phyloP scores from a whole-genome alignment of 2,113 vertebrate species.

The Oncorhynchus masou region DNA sequence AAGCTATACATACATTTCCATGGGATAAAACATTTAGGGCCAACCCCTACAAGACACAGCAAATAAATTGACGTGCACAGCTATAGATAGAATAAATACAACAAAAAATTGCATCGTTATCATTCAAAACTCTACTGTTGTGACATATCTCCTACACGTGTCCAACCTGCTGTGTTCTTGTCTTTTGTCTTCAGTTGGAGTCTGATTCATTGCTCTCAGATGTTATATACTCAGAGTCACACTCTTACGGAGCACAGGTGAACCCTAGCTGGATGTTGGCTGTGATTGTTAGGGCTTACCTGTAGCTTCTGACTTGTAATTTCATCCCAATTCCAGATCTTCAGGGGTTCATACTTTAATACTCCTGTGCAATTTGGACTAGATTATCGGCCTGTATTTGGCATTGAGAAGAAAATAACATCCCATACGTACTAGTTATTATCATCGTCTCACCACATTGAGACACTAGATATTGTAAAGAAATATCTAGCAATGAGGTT shows the following conservation, averaged over 20 bases:
- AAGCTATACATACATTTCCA: no score
- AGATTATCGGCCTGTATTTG: not conserved
- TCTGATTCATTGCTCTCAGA: constrained; percentile 4
- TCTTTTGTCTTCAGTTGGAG: constrained; percentile 2
- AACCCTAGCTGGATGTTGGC: not conserved
- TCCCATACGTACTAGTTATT: not conserved
- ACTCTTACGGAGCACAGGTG: constrained; percentile 1
- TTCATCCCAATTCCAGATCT: not conserved
- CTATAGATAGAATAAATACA: no score
- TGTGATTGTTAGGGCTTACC: not conserved
- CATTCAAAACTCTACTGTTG: not conserved
- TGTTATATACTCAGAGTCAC: not conserved
- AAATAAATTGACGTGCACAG: not conserved
- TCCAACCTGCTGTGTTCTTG: not conserved
- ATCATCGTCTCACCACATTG: not conserved
- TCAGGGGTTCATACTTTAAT: not conserved
- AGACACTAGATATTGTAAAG: not conserved
- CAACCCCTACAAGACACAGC: not conserved
- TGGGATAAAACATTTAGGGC: no score
- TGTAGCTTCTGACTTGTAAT: not conserved
- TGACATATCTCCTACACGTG: not conserved
- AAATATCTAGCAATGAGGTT: not conserved
- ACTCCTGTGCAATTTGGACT: not conserved
- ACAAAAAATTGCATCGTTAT: no score
- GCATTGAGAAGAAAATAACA: not conserved